Evolutionary conservation across 2,888 invertebrate species (phyloP), one percentile per base, ranked within the genome.

Genomic region (Caenorhabditis sp.): DNA sequence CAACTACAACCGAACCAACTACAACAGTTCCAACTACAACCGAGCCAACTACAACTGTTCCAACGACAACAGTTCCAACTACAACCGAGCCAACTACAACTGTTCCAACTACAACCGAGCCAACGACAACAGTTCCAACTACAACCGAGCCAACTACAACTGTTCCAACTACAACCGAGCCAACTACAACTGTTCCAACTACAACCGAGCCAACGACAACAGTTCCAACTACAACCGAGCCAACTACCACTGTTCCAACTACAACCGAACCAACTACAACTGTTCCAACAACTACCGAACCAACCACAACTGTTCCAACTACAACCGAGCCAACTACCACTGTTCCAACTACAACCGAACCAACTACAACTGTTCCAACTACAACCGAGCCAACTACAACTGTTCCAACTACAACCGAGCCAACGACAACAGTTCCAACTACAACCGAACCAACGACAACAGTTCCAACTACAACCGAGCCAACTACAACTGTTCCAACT

Each of bases 121-220:
- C 27, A 19, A 26, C 58, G 57, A 53, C 66, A 1, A 61, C 66
- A 12, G 27, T 57, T 12, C 3, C 27, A 3, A 24, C 26, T 8
- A 31, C 26, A 6, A 17, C 10, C 26, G 24, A 19, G 3, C 6
- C 62, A 19, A 57, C 69, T 1, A 64, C 69, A 1, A 60, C 59
- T 24, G 19, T 58, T 14, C 69, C 72, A 19, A 36, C 72, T 14
- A 71, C 73, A 23, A 72, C 51, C 36, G 59, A 62, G 1, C 55
- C 67, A 19, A 70, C 67, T 1, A 53, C 54, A 14, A 36, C 62
- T 0, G 62, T 64, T 5, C 26, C 43, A n/a, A 63, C 69, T 12
- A 64, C 69, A 10, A 63, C 58, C 53, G 58, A 58, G 6, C 17
- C 23, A n/a, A 37, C 59, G 14, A 59, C 59, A 3, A 43, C 59